These are phyloP conservation scores for Peromyscus attwateri DNA, from an alignment of 2,797 vertebrate genomes.

Conservation along the genomic window DNA sequence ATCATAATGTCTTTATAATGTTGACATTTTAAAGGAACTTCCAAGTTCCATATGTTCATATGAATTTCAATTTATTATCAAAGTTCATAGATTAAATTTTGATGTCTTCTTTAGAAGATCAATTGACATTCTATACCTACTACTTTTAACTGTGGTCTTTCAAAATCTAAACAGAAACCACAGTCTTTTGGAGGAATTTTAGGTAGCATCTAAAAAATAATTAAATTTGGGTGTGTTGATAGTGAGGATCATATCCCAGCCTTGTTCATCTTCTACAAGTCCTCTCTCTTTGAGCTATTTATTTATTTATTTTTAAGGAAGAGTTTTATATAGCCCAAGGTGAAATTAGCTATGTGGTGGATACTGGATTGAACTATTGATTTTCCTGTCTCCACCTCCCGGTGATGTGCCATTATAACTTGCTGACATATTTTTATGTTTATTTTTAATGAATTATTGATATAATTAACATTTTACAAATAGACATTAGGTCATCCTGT, in stretches of 20 bases:
- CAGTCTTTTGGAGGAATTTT: background rate
- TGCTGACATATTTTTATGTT: background rate
- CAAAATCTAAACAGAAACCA: background rate
- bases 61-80: background rate
- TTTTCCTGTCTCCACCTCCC: background rate
- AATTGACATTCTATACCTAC: background rate
- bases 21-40: background rate
- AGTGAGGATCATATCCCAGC: background rate
- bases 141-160: background rate
- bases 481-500: background rate
- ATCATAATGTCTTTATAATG: background rate
- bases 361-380: background rate
- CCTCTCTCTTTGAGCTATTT: background rate
- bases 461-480: background rate
- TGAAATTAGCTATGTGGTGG: background rate
- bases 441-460: background rate
- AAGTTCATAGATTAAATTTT: conserved; percentile 38
- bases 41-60: background rate
- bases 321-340: background rate
- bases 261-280: background rate
- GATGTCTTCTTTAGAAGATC: background rate
- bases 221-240: background rate
- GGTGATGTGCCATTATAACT: background rate
- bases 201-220: background rate
- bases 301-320: background rate